These are phyloP conservation scores for Drosophila dunni DNA, from an alignment of 1,140 invertebrate genomes.

Conservation along the genomic window DNA sequence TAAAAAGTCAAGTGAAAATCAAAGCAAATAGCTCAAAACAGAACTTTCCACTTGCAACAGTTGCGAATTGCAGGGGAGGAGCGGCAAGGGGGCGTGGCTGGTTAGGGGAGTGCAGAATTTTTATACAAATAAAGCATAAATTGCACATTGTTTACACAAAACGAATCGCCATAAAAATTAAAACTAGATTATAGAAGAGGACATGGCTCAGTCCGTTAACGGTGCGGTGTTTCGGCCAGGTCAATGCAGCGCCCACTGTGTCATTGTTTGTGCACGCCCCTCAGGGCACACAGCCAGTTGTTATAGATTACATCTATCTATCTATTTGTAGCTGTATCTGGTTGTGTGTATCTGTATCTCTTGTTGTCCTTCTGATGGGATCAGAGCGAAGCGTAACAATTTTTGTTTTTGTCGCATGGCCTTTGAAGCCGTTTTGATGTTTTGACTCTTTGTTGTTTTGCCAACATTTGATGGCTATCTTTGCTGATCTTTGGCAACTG, in stretches of 20 bases:
- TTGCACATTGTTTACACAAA: constrained; percentile 54
- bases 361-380: constrained; percentile 41
- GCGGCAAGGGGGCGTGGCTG: not conserved
- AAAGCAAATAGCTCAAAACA: constrained; percentile 64
- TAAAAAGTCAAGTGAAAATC: constrained; percentile 79
- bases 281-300: constrained; percentile 47
- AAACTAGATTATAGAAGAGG: constrained; percentile 75
- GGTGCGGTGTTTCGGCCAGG: constrained; percentile 28
- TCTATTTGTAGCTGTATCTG: constrained; percentile 12
- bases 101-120: constrained; percentile 49
- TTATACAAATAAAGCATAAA: constrained; percentile 71
- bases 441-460: constrained; percentile 61
- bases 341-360: constrained; percentile 26
- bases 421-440: constrained; percentile 56
- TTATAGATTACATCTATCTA: constrained; percentile 71
- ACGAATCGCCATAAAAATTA: constrained; percentile 78
- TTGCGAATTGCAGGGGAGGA: not conserved
- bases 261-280: constrained; percentile 80
- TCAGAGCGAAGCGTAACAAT: constrained; percentile 48
- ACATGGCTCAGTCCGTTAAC: not conserved
- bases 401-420: constrained; percentile 76
- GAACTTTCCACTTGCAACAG: not conserved
- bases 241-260: constrained; percentile 78
- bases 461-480: constrained; percentile 68
- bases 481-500: constrained; percentile 61